phyloP scores from a whole-genome alignment of 2,113 vertebrate genomes.

The Neolamprologus sp. region DNA sequence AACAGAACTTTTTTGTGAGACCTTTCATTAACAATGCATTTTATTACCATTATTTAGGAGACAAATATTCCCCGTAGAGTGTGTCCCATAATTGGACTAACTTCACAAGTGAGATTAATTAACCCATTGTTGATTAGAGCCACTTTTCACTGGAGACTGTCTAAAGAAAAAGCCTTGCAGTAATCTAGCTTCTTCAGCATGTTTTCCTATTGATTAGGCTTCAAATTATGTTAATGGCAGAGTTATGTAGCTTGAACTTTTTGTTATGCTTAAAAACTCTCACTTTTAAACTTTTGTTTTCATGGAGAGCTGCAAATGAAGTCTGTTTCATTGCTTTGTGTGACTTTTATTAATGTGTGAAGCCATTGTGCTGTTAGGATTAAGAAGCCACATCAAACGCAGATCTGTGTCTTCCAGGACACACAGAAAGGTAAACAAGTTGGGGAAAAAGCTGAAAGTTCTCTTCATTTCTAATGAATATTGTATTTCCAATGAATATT shows the following conservation, averaged over 20 bases:
- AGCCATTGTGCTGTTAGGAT: conserved; percentile 3
- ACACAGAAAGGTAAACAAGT: neutral
- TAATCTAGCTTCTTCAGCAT: neutral
- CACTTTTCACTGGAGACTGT: conserved; percentile 17
- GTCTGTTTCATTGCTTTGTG: neutral
- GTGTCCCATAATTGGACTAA: conserved; percentile 53
- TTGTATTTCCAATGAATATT: neutral
- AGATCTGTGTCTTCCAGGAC: conserved; percentile 26
- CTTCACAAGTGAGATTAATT: conserved; percentile 59
- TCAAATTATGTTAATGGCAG: neutral
- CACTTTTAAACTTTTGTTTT: neutral
- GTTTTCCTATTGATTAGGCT: conserved; percentile 16
- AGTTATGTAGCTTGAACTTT: neutral
- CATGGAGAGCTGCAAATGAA: neutral
- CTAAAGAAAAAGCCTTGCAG: neutral
- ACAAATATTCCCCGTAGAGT: conserved; percentile 38
- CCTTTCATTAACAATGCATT: neutral
- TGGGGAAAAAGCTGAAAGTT: neutral
- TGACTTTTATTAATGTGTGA: neutral
- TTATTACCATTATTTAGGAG: neutral
- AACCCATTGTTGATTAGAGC: conserved; percentile 40
- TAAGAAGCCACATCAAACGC: conserved; percentile 28
- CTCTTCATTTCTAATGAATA: neutral
- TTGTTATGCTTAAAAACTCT: neutral
- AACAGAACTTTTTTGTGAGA: neutral